A percentile compares a stretch with the other conserved stretches of the same genome.
These are phyloP conservation scores for Mixornis gularis DNA, from an alignment of 2,113 vertebrate genomes.

Conservation along the genomic window DNA sequence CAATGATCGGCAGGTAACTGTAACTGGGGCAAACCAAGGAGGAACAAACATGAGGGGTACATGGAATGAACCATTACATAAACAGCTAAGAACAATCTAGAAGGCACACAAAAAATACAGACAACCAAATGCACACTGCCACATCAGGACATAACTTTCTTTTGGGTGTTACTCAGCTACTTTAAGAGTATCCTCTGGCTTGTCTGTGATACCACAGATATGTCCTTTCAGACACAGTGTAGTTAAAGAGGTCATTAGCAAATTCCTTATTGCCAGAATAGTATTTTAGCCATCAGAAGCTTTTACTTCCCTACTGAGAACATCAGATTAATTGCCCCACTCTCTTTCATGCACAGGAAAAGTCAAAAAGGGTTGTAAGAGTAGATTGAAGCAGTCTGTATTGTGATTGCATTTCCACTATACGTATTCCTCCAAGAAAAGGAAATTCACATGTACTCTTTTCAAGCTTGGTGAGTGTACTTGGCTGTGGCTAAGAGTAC, in stretches of 20 bases:
- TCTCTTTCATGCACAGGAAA: neutral
- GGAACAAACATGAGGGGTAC: too few species aligned
- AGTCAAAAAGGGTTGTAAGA: neutral
- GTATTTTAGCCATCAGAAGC: neutral
- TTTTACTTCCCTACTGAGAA: neutral
- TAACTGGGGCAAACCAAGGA: too few species aligned
- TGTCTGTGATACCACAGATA: neutral
- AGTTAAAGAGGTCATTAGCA: neutral
- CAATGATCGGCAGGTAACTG: too few species aligned
- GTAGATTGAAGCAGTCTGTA: neutral
- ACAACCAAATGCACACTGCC: too few species aligned
- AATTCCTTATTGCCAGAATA: neutral
- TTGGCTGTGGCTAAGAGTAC: neutral
- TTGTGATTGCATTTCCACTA: neutral
- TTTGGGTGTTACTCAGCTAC: neutral
- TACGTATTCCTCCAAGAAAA: neutral
- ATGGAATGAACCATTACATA: too few species aligned
- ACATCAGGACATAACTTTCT: neutral
- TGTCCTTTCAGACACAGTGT: neutral
- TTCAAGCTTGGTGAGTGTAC: neutral
- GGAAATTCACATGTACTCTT: neutral
- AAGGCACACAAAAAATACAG: too few species aligned
- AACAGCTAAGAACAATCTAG: too few species aligned
- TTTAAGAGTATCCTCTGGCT: neutral
- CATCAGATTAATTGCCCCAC: neutral